Evolutionary conservation across 1,140 invertebrate species (phyloP).

Genomic region (Tetramorium simillimum): DNA sequence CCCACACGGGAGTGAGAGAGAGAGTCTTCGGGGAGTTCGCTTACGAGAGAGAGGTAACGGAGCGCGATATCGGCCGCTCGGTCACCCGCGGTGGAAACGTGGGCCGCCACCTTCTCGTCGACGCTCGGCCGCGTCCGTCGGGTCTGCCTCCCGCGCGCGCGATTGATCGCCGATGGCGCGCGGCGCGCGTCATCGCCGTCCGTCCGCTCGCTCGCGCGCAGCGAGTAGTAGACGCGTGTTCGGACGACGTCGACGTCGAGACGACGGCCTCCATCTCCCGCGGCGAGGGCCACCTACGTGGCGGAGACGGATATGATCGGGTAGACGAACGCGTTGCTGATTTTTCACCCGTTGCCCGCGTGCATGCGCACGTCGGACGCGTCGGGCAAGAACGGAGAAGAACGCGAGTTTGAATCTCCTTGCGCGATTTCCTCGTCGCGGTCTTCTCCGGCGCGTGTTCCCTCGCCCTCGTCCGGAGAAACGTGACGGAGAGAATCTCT

Average conservation of each 20-base stretch:
- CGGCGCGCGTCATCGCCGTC: slow-evolving; percentile 36
- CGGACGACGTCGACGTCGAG: slow-evolving; percentile 11
- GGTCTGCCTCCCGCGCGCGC: slow-evolving; percentile 29
- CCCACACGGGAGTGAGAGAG: not conserved
- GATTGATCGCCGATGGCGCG: slow-evolving; percentile 50
- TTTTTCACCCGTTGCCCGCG: not conserved
- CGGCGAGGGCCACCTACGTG: not conserved
- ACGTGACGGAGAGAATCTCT: not conserved
- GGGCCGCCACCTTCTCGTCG: slow-evolving; percentile 18
- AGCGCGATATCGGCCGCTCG: slow-evolving; percentile 15
- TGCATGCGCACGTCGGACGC: slow-evolving; percentile 15
- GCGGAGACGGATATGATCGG: not conserved
- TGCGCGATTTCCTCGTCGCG: not conserved
- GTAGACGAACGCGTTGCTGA: not conserved
- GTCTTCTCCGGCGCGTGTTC: not conserved
- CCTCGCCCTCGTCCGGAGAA: no score
- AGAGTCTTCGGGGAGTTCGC: slow-evolving; percentile 3
- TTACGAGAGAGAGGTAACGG: not conserved
- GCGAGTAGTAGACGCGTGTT: not conserved
- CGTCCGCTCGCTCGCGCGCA: not conserved
- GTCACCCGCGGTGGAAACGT: slow-evolving; percentile 14
- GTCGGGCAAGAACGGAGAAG: not conserved
- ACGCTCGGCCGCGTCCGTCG: slow-evolving; percentile 22
- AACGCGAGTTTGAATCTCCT: slow-evolving; percentile 17
- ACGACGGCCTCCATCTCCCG: not conserved